Conservation (phyloP, 37 sponge, comb jelly and placozoan species). For the Cliona cf. orientalis region DNA sequence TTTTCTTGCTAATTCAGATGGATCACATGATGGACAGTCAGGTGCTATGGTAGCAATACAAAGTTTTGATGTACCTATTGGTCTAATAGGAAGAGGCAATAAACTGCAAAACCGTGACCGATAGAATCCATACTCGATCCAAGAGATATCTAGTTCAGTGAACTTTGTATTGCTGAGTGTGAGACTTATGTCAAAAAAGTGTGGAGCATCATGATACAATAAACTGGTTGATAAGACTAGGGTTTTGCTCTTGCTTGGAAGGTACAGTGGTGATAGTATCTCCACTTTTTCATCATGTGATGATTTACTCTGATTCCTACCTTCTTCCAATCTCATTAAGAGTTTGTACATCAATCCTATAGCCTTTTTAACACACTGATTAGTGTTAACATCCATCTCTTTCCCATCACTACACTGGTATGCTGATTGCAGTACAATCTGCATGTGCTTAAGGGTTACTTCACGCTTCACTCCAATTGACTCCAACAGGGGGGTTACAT, state of each 20-base stretch:
- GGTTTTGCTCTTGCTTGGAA: background rate
- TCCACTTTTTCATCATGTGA: background rate
- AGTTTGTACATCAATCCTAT: background rate
- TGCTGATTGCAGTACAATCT: slow-evolving; percentile 11
- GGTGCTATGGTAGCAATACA: too few relatives aligned
- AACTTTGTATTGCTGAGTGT: too few relatives aligned
- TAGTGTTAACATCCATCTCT: background rate
- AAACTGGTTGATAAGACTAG: background rate
- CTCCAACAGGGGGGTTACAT: background rate
- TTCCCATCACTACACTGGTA: background rate
- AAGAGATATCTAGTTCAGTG: too few relatives aligned
- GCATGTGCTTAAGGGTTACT: background rate
- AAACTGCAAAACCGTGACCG: too few relatives aligned
- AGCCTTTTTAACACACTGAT: background rate
- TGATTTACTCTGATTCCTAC: background rate
- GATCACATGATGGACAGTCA: too few relatives aligned
- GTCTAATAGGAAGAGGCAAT: too few relatives aligned
- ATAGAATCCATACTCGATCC: too few relatives aligned
- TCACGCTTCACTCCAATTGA: slow-evolving; percentile 6
- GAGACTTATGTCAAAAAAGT: too few relatives aligned
- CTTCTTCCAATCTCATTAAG: background rate
- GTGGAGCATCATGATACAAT: background rate
- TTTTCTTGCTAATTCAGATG: too few relatives aligned
- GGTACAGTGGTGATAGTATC: background rate
- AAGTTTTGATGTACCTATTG: too few relatives aligned